Base-by-base conservation (phyloP, 2,888 invertebrate genomes). In the Ctenicera cuprea region DNA sequence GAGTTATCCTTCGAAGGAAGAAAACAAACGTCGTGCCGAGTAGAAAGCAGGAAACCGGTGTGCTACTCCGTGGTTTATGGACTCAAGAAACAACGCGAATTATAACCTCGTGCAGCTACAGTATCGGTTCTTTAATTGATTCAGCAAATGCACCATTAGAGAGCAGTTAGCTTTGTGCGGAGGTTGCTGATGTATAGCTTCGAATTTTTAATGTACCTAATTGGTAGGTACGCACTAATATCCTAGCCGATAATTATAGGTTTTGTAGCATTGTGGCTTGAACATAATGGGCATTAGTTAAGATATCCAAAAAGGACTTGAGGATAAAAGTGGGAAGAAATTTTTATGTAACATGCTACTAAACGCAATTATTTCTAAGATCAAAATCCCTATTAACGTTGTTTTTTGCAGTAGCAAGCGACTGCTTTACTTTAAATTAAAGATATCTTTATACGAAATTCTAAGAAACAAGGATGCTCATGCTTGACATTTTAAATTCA, bases 111-210 rank as follows among this genome's bases (percentile, higher is more conserved):
- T 83, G 83, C 81, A 82, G 81, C 81, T 77, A 78, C 80, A 77
- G 79, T 81, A 83, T 82, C 82, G 83, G 82, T 81, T 80, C 79
- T 82, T 83, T 83, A 83, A 84, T 84, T 84, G 83, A 83, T 83
- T 82, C 81, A 80, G 81, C 83, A 80, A 82, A 81, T 80, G 79
- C 78, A 71, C 73, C 76, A 77, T 76, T 76, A 71, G 66, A 69
- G 69, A 66, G 71, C 75, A 72, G 68, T 68, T 76, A 75, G 74
- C 71, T 73, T 74, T 74, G 72, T 69, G 69, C 69, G 73, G 69
- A 74, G 72, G 70, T 62, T 61, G 74, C 69, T 75, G 71, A 69
- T 74, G 61, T 63, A 71, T 69, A 54, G 54, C 61, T 74, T 48
- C 30, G 59, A 41, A 71, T 80, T 80, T 80, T 78, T 70, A 73